Conservation (phyloP, 2,113 vertebrate genomes). For the Pithys albifrons region DNA sequence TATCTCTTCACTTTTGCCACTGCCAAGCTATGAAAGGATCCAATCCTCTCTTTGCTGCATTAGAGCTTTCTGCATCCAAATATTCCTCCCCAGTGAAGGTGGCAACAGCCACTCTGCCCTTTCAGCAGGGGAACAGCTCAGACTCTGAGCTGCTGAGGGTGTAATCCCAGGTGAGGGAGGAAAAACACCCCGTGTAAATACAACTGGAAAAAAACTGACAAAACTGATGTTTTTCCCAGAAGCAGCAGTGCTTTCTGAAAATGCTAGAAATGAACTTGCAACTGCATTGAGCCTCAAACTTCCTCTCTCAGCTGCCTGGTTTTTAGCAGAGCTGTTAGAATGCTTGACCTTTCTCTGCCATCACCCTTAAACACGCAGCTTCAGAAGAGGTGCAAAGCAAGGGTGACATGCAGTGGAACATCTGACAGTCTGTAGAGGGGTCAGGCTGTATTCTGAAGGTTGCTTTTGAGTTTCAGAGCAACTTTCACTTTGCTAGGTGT, state of each 20-base stretch:
- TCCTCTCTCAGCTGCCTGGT: not conserved
- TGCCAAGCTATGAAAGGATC: not conserved
- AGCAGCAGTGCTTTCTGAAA: not conserved
- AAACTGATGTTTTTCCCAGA: not conserved
- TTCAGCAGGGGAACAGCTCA: not conserved
- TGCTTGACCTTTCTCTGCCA: not conserved
- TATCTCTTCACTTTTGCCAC: not conserved
- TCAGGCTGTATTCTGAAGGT: not conserved
- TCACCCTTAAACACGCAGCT: not conserved
- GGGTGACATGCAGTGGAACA: not conserved
- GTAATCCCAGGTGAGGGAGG: not conserved
- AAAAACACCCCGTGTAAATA: not conserved
- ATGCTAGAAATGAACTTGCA: not conserved
- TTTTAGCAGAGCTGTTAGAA: not conserved
- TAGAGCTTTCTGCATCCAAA: not conserved
- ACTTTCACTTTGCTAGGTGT: not conserved
- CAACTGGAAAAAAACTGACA: not conserved
- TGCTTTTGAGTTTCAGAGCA: not conserved
- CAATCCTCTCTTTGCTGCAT: not conserved
- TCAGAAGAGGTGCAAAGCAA: not conserved
- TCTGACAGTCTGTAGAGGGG: not conserved
- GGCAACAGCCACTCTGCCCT: not conserved
- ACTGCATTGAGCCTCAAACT: not conserved
- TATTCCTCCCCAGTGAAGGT: not conserved
- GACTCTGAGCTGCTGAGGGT: not conserved